Conservation (phyloP, 1,140 invertebrate species). For the Drosophila bifasciata region DNA sequence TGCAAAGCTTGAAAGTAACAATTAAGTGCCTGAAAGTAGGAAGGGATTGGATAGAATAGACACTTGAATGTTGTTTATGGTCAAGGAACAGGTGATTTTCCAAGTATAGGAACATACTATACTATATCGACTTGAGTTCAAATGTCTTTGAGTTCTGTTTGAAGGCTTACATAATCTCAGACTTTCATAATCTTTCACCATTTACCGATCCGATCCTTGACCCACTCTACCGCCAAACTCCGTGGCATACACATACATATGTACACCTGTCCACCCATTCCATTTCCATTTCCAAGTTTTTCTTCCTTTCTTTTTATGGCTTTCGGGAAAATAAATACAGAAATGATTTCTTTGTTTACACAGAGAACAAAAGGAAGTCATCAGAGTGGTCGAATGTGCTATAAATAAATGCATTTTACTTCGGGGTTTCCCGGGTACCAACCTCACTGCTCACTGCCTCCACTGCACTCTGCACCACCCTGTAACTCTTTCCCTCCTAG, state of each 20-base stretch:
- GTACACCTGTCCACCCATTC: slow-evolving; percentile 11
- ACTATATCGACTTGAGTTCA: too few relatives aligned
- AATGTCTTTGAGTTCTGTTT: too few relatives aligned
- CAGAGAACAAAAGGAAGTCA: slow-evolving; percentile 46
- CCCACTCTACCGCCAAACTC: neutral
- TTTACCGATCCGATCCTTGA: slow-evolving; percentile 12
- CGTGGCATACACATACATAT: too few relatives aligned
- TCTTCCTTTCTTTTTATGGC: slow-evolving; percentile 1
- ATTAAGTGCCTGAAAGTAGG: neutral
- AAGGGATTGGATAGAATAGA: neutral
- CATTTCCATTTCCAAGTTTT: neutral
- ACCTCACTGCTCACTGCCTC: too few relatives aligned
- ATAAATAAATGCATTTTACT: slow-evolving; percentile 69
- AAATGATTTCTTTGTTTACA: slow-evolving; percentile 40
- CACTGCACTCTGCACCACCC: slow-evolving; percentile 2
- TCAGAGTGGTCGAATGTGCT: slow-evolving; percentile 46
- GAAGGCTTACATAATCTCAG: neutral
- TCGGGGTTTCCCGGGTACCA: slow-evolving; percentile 24
- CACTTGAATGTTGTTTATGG: too few relatives aligned
- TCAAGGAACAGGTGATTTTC: too few relatives aligned
- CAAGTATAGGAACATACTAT: too few relatives aligned
- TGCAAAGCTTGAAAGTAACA: neutral
- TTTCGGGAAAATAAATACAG: slow-evolving; percentile 20
- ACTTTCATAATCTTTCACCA: slow-evolving; percentile 8
- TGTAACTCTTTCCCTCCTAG: too few relatives aligned